Conservation (phyloP, 2,888 invertebrate genomes). For the Plusia festucae region DNA sequence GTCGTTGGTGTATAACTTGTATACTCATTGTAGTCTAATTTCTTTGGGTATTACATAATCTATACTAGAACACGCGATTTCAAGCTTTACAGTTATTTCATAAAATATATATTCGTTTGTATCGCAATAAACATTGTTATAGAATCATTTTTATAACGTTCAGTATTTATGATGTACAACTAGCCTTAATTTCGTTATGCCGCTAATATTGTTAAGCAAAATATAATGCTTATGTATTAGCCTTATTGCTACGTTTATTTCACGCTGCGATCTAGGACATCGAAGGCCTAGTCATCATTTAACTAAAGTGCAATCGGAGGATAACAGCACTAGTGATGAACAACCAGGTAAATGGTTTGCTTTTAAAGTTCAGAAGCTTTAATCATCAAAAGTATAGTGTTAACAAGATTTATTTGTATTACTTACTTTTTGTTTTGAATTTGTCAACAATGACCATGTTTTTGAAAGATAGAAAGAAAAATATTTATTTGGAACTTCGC, state of each 20-base stretch:
- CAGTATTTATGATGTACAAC: constrained; percentile 9
- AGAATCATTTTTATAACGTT: background rate
- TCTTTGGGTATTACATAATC: constrained; percentile 25
- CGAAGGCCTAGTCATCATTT: constrained; percentile 87
- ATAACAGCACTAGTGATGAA: constrained; percentile 91
- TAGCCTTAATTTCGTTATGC: constrained; percentile 16
- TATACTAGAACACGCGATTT: constrained; percentile 17
- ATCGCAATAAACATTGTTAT: constrained; percentile 21
- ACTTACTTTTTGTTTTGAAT: too few relatives aligned
- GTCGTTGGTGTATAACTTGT: too few relatives aligned
- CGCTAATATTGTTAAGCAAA: constrained; percentile 32
- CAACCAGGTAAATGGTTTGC: constrained; percentile 70
- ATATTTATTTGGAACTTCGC: too few relatives aligned
- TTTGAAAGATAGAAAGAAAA: too few relatives aligned
- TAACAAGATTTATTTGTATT: too few relatives aligned
- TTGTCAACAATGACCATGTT: too few relatives aligned
- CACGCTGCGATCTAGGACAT: constrained; percentile 75
- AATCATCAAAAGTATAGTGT: background rate
- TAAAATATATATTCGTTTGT: constrained; percentile 24
- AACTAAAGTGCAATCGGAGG: constrained; percentile 91
- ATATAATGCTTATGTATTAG: constrained; percentile 59
- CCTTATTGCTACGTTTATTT: constrained; percentile 69
- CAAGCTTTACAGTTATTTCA: constrained; percentile 11
- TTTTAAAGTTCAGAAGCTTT: background rate
- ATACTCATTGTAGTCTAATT: too few relatives aligned